Base-by-base conservation (phyloP, 2,888 invertebrate species). In the Dromius quadrimaculatus region DNA sequence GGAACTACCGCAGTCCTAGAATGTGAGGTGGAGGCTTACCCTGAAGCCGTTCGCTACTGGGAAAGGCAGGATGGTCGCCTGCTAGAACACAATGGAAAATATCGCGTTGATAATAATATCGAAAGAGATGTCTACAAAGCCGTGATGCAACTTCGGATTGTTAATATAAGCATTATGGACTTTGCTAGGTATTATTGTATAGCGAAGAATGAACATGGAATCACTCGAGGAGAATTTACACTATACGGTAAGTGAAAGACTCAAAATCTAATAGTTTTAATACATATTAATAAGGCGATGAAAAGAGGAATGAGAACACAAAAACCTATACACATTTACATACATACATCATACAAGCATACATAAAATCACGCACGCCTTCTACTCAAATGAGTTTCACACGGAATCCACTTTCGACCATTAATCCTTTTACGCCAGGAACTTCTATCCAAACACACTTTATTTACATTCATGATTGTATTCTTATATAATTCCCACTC, bases 1-100 rank as follows among this genome's bases (percentile, higher is more conserved):
- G 91, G 91, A 73, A 86, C 86, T 43, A 88, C 87, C 1, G 92
- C 89, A 0, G 86, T 87, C 38, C 83, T 95, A 38, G 92, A 93
- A 80, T 95, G 95, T 79, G 91, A 92, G 82, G 89, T 94, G 19
- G 95, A 96, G 84, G 94, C 94, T 0, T 95, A 90, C 83, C 95
- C 95, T 0, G 92, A 92, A 76, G 91, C 95, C 0, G 88, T 93
- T 0, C 86, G 91, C 61, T 94, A 93, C 76, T 96, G 96, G 96
- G 93, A 94, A 78, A 85, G 89, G 11, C 86, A 86, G 2, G 92
- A 93, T 76, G 93, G 92, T 1, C 85, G 90, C 22, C 87, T 92
- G 5, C 82, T 95, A 4, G 93, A 93, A 79, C 83, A 84, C 65
- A 84, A 85, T 34, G 87, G 87, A 71, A 91, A 90, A 78, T 89